Evolutionary conservation across 2,888 invertebrate genomes (phyloP).

Genomic region (Meta bourneti): DNA sequence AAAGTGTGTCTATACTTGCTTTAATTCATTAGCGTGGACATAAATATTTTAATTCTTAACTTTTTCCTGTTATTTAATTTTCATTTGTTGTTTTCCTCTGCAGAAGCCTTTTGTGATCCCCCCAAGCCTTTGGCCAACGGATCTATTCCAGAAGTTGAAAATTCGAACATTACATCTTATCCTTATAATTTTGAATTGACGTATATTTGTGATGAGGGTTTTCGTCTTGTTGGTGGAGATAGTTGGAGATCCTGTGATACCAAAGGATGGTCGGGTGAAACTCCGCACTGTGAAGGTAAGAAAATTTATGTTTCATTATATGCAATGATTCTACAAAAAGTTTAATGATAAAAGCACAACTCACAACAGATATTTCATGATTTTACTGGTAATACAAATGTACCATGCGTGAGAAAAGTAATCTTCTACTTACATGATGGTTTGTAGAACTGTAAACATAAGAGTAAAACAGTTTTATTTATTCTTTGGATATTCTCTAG

Average conservation of each 20-base stretch:
- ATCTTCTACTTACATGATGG: too few relatives aligned
- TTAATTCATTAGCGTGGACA: too few relatives aligned
- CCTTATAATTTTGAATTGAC: conserved; percentile 61
- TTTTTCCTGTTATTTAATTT: neutral
- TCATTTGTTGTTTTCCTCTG: neutral
- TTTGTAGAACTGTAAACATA: too few relatives aligned
- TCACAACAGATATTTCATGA: too few relatives aligned
- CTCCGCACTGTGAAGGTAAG: conserved; percentile 65
- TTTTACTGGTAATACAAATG: too few relatives aligned
- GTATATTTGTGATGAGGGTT: conserved; percentile 62
- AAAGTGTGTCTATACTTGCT: too few relatives aligned
- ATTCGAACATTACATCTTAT: conserved; percentile 17
- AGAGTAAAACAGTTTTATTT: too few relatives aligned
- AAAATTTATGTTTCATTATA: neutral
- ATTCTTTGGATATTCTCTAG: too few relatives aligned
- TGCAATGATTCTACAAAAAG: neutral
- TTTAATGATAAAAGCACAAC: neutral
- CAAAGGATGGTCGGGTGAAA: conserved; percentile 54
- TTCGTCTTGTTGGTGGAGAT: conserved; percentile 56
- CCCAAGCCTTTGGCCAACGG: conserved; percentile 50
- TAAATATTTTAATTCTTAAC: too few relatives aligned
- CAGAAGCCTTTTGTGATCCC: conserved; percentile 50
- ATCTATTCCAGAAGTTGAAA: conserved; percentile 52
- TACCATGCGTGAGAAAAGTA: too few relatives aligned
- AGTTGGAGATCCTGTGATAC: conserved; percentile 64